Conservation (phyloP, 92 coral and sea anemone genomes). For the Phenganax subtilis region DNA sequence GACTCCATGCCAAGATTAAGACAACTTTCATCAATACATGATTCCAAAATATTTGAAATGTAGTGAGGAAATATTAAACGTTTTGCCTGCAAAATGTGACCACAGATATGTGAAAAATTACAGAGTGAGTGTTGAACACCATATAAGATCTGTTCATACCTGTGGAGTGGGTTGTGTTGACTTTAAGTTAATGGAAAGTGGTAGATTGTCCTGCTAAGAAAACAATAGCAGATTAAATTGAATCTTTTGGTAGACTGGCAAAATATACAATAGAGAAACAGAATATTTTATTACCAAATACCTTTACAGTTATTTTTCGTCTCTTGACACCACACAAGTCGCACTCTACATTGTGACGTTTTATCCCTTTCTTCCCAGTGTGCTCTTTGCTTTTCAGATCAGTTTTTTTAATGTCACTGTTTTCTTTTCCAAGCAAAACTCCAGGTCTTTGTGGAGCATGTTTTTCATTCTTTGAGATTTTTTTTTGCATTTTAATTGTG, state of each 20-base stretch:
- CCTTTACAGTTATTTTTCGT: constrained; percentile 3
- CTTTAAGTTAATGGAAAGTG: neutral
- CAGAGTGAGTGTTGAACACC: neutral
- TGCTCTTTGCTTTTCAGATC: neutral
- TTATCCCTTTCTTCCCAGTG: constrained; percentile 5
- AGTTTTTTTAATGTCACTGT: neutral
- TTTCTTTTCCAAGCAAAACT: constrained; percentile 21
- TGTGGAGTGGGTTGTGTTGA: neutral
- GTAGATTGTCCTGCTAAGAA: neutral
- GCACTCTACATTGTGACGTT: constrained; percentile 12
- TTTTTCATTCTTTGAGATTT: neutral
- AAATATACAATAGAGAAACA: neutral
- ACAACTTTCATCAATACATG: constrained; percentile 68
- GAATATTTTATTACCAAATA: neutral
- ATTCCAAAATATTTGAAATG: constrained; percentile 51
- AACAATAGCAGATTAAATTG: neutral
- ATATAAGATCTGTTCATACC: neutral
- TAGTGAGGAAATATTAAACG: constrained; percentile 51
- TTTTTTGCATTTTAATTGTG: neutral
- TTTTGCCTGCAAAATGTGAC: neutral
- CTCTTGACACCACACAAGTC: constrained; percentile 30
- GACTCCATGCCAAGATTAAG: constrained; percentile 50
- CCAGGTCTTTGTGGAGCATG: neutral
- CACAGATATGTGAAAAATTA: neutral
- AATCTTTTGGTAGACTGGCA: too few relatives aligned